phyloP scores from a whole-genome alignment of 1,140 invertebrate genomes.

The Plectus sambesii region DNA sequence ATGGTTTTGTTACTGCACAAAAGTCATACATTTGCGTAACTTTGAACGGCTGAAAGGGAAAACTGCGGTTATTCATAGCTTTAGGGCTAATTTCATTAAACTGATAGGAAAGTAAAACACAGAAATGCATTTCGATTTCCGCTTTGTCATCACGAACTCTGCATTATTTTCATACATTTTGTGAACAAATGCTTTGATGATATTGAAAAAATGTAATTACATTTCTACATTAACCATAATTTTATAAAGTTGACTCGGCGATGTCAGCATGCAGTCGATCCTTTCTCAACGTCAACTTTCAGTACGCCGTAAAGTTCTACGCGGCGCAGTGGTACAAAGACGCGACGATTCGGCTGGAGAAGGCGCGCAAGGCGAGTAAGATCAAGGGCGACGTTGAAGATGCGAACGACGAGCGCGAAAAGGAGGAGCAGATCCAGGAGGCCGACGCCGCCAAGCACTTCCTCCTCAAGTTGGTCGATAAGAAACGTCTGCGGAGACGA shows the following conservation, averaged over 20 bases:
- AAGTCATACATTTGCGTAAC: neutral
- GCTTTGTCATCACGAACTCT: too few species aligned
- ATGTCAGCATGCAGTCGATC: too few species aligned
- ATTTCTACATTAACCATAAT: too few species aligned
- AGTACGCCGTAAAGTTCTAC: conserved; percentile 80
- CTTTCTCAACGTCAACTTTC: conserved; percentile 20
- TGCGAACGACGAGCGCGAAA: conserved; percentile 11
- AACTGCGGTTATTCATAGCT: too few species aligned
- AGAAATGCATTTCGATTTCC: too few species aligned
- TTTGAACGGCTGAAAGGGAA: neutral
- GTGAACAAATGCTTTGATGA: too few species aligned
- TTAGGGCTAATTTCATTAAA: too few species aligned
- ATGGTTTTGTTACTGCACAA: neutral
- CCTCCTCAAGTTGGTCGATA: conserved; percentile 51
- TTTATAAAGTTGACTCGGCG: too few species aligned
- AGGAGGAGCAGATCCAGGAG: conserved; percentile 48
- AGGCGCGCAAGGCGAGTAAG: conserved; percentile 29
- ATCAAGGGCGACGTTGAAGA: conserved; percentile 31
- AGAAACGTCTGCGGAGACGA: conserved; percentile 30
- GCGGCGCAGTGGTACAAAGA: conserved; percentile 93
- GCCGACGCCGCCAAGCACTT: conserved; percentile 55
- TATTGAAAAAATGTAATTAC: too few species aligned
- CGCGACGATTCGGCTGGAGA: conserved; percentile 60
- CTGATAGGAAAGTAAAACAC: too few species aligned
- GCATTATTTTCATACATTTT: too few species aligned